phyloP scores from a whole-genome alignment of 2,797 vertebrate genomes.

The Momotus momota region DNA sequence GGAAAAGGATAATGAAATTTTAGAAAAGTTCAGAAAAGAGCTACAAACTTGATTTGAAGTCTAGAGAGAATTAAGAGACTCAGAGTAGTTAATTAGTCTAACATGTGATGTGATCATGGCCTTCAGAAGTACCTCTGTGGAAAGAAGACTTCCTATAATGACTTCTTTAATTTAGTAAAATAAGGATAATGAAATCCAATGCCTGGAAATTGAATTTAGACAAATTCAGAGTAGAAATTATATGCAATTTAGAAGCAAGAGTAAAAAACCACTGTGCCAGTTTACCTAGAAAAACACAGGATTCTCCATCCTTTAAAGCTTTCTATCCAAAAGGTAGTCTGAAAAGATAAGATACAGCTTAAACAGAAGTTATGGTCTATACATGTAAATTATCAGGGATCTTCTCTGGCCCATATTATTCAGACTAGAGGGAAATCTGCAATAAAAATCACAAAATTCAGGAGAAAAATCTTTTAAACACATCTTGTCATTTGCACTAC shows the following conservation, averaged over 20 bases:
- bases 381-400: neutral
- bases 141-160: conserved; percentile 59
- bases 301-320: neutral
- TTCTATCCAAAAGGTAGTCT: neutral
- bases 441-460: neutral
- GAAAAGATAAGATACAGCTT: neutral
- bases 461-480: neutral
- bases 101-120: conserved; percentile 43
- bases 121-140: conserved; percentile 41
- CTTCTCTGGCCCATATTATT: neutral
- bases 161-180: conserved; percentile 66
- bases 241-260: conserved; percentile 29
- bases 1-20: neutral
- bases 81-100: conserved; percentile 34
- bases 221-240: conserved; percentile 66
- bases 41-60: neutral
- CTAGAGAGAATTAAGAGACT: conserved; percentile 37
- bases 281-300: conserved; percentile 27
- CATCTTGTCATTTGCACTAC: neutral
- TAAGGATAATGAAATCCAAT: conserved; percentile 64
- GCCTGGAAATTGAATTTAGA: conserved; percentile 58
- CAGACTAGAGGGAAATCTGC: neutral
- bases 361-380: neutral
- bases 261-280: conserved; percentile 1
- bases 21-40: conserved; percentile 3